These are phyloP conservation scores for Littorina saxatilis DNA, from an alignment of 1,140 invertebrate genomes.

Conservation along the genomic window DNA sequence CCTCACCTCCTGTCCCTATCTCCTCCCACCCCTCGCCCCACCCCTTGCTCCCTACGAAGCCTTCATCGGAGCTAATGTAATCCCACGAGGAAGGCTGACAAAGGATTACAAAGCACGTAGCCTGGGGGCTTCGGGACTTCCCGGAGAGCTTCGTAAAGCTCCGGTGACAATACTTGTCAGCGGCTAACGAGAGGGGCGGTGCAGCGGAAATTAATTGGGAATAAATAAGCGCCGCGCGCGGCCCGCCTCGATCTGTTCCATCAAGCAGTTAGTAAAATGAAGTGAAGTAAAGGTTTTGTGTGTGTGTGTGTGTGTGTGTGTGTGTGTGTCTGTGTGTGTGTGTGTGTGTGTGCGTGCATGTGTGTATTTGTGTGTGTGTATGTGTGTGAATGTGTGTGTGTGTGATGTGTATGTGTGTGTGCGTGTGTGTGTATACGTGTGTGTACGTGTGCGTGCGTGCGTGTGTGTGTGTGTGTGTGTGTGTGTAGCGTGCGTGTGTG, in stretches of 20 bases:
- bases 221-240: constrained; percentile 38
- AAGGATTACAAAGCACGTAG: constrained; percentile 42
- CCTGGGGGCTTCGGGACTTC: constrained; percentile 41
- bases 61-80: constrained; percentile 46
- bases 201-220: constrained; percentile 48
- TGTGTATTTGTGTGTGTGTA: background rate
- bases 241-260: too few species aligned
- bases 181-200: constrained; percentile 46
- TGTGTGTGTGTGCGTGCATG: constrained; percentile 13
- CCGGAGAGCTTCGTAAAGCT: constrained; percentile 26
- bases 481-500: too few species aligned
- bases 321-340: constrained; percentile 17
- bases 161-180: constrained; percentile 42
- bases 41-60: background rate
- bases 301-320: constrained; percentile 11
- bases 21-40: background rate
- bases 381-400: background rate
- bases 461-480: too few species aligned
- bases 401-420: background rate
- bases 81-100: constrained; percentile 28
- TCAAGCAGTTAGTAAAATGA: too few species aligned
- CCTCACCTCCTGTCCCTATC: background rate
- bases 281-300: too few species aligned
- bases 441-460: background rate
- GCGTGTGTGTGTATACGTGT: background rate